Evolutionary conservation across 37 sponge, comb jelly and placozoan genomes (phyloP).

Genomic region (Halichondria panicea): DNA sequence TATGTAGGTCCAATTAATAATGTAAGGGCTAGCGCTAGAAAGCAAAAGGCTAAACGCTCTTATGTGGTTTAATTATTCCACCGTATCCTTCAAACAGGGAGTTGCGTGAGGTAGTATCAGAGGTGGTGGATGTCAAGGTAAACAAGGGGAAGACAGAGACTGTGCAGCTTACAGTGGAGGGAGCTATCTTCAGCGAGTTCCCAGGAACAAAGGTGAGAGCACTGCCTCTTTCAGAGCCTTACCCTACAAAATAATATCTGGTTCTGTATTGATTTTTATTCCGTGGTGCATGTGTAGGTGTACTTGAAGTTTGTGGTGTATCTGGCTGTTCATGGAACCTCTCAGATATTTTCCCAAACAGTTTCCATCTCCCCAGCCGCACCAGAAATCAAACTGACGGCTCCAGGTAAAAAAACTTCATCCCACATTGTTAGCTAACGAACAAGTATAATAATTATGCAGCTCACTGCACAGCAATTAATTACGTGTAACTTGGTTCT

Average conservation of each 20-base stretch:
- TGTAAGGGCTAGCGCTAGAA: too few relatives aligned
- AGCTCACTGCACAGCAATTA: not conserved
- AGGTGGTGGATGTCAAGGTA: constrained; percentile 27
- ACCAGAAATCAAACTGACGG: constrained; percentile 13
- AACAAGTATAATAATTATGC: not conserved
- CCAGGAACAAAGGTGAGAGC: constrained; percentile 15
- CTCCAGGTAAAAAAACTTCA: constrained; percentile 15
- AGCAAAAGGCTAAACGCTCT: too few relatives aligned
- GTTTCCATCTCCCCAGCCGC: constrained; percentile 17
- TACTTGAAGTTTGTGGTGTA: constrained; percentile 32
- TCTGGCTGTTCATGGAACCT: constrained; percentile 22
- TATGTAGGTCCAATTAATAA: too few relatives aligned
- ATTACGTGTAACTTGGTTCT: too few relatives aligned
- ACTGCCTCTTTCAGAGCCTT: too few relatives aligned
- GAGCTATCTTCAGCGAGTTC: constrained; percentile 24
- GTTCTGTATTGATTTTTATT: not conserved
- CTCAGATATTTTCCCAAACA: constrained; percentile 24
- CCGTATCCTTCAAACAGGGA: not conserved
- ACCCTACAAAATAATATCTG: too few relatives aligned
- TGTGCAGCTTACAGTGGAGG: constrained; percentile 13
- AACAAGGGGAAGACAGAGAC: constrained; percentile 19
- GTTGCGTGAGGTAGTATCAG: constrained; percentile 1
- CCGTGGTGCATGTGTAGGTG: constrained; percentile 7
- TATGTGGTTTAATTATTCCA: too few relatives aligned
- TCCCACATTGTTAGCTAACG: not conserved